phyloP scores from a whole-genome alignment of 1,140 invertebrate genomes.

The Ditylenchus dipsaci region DNA sequence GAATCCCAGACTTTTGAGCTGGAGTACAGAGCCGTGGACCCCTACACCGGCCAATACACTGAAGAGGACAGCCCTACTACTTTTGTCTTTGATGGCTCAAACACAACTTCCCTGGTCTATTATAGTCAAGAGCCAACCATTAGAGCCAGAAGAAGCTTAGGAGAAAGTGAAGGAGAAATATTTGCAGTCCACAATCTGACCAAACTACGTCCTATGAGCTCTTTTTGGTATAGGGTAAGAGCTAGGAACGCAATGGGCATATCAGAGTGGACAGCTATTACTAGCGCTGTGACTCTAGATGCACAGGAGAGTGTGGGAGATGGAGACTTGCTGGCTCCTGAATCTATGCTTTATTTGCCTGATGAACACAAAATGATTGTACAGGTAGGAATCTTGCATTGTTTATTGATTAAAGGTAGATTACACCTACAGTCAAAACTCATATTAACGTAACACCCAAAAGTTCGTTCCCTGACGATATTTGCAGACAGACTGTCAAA shows the following conservation, averaged over 20 bases:
- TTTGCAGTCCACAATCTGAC: slow-evolving; percentile 37
- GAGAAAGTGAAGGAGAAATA: not conserved
- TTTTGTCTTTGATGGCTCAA: slow-evolving; percentile 29
- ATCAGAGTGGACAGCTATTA: slow-evolving; percentile 44
- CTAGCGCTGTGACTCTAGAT: slow-evolving; percentile 29
- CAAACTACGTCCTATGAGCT: slow-evolving; percentile 16
- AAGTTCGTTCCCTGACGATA: too few species aligned
- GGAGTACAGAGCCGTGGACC: slow-evolving; percentile 38
- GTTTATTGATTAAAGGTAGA: too few species aligned
- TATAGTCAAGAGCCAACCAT: slow-evolving; percentile 8
- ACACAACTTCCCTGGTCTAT: slow-evolving; percentile 20
- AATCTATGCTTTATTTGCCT: slow-evolving; percentile 18
- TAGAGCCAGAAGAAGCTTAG: not conserved
- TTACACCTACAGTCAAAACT: too few species aligned
- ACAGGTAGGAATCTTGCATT: slow-evolving; percentile 18
- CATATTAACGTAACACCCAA: too few species aligned
- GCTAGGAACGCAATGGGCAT: slow-evolving; percentile 22
- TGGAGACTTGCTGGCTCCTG: slow-evolving; percentile 20
- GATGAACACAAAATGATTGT: slow-evolving; percentile 37
- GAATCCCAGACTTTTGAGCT: slow-evolving; percentile 41
- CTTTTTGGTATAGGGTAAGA: slow-evolving; percentile 30
- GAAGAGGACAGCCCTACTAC: slow-evolving; percentile 21
- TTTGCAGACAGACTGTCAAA: too few species aligned
- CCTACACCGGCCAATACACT: slow-evolving; percentile 8
- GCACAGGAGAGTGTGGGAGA: slow-evolving; percentile 25